Conservation (phyloP, 2,888 invertebrate genomes). For the Drosophila parthenogenetica region DNA sequence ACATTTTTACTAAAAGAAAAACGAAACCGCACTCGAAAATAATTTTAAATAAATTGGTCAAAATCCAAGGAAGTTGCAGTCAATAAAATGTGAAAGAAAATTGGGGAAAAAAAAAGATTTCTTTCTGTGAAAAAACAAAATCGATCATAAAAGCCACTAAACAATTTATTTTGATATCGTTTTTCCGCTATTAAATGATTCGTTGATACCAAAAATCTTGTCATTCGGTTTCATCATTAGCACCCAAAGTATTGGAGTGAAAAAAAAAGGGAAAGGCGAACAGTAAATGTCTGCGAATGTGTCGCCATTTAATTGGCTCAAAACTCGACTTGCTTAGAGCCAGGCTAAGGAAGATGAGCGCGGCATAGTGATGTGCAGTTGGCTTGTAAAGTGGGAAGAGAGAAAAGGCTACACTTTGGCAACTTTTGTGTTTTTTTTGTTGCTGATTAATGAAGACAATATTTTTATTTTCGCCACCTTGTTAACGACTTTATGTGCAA, state of each 20-base stretch:
- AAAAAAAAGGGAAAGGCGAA: conserved; percentile 68
- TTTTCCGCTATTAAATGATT: conserved; percentile 52
- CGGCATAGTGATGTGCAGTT: background rate
- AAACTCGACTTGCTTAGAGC: conserved; percentile 21
- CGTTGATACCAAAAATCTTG: conserved; percentile 29
- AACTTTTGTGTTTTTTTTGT: conserved; percentile 3
- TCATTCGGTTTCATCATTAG: conserved; percentile 72
- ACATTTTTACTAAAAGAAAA: conserved; percentile 41
- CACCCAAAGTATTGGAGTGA: conserved; percentile 28
- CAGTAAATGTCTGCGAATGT: conserved; percentile 51
- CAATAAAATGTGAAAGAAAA: conserved; percentile 43
- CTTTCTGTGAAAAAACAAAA: conserved; percentile 17
- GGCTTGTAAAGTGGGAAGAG: background rate
- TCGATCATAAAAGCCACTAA: conserved; percentile 54
- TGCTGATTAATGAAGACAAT: conserved; percentile 70
- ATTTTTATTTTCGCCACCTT: conserved; percentile 49
- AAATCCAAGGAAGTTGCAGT: conserved; percentile 26
- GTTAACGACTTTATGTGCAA: conserved; percentile 59
- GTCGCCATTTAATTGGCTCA: conserved; percentile 78
- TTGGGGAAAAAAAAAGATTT: conserved; percentile 53
- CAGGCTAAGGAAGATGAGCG: background rate
- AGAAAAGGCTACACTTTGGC: background rate
- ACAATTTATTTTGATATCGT: conserved; percentile 58
- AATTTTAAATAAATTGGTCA: conserved; percentile 15
- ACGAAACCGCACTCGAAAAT: conserved; percentile 24